Evolutionary conservation across 2,888 invertebrate species (phyloP), one percentile per base, ranked within the genome.

Genomic region (Alcis repandata): DNA sequence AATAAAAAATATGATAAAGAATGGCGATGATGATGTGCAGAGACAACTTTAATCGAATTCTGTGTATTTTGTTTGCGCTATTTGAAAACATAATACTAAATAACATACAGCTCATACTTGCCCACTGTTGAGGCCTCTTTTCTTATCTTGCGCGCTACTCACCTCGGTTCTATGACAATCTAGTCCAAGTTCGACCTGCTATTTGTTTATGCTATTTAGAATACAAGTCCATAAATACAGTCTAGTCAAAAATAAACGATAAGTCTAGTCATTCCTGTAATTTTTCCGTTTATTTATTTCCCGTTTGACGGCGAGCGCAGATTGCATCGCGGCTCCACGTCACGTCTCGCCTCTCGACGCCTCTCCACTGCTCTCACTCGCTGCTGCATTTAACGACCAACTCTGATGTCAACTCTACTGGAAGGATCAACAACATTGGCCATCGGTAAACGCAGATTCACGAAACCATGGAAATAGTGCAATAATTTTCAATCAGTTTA

Each of bases 301-400:
- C 46, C 52, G 59, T 71, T 68, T 57, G 59, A 58, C 70, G 69
- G 76, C 71, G 70, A 76, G 80, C 22, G 79, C 74, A 72, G 77
- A 77, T 68, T 75, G 73, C 72, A 45, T 40, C 48, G 58, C 76
- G 69, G 78, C 78, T 75, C 85, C 83, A 84, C 83, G 90, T 89
- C 91, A 91, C 91, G 91, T 87, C 84, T 86, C 69, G 73, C 68
- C 85, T 74, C 91, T 92, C 79, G 78, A 89, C 79, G 69, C 64
- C 81, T 74, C 85, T 87, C 71, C 75, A 86, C 85, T 73, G 82
- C 68, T 78, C 80, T 76, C 77, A 77, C 77, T 78, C 70, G 69
- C 76, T 75, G 70, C 80, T 78, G 80, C 84, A 80, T 83, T 86
- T 83, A 85, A 71, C 75, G 79, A 73, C 67, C 68, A 56, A 59